Evolutionary conservation across 2,888 invertebrate genomes (phyloP).

Genomic region (Bimastos eiseni): DNA sequence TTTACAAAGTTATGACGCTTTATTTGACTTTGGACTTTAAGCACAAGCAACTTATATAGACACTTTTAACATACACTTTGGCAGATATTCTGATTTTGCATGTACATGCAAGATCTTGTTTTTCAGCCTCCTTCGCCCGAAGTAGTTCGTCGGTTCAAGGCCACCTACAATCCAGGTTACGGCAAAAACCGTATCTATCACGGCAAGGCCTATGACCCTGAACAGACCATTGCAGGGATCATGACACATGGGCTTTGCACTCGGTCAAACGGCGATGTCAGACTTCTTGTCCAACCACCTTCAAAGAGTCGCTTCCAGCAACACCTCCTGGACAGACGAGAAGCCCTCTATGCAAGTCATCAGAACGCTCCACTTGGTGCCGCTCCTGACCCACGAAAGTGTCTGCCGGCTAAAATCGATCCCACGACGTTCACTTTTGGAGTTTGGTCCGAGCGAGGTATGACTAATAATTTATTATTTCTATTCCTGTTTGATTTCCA

Average conservation of each 20-base stretch:
- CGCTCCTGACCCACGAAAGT: conserved; percentile 52
- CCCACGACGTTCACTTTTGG: conserved; percentile 55
- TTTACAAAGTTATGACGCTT: not conserved
- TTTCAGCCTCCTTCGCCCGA: conserved; percentile 43
- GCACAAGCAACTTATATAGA: not conserved
- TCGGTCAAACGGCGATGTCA: conserved; percentile 51
- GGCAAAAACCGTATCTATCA: conserved; percentile 58
- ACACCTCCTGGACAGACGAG: conserved; percentile 51
- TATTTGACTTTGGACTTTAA: not conserved
- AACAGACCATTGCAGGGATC: conserved; percentile 55
- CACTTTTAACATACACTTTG: not conserved
- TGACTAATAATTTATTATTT: too few relatives aligned
- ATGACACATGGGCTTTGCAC: conserved; percentile 58
- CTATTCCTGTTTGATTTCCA: too few relatives aligned
- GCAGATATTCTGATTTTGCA: not conserved
- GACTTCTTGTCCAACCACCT: conserved; percentile 54
- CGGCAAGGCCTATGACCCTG: conserved; percentile 59
- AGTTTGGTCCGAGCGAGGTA: conserved; percentile 55
- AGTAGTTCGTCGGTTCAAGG: conserved; percentile 55
- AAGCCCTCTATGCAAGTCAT: conserved; percentile 53
- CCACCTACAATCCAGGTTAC: conserved; percentile 55
- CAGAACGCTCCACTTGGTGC: conserved; percentile 54
- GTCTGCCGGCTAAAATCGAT: conserved; percentile 52
- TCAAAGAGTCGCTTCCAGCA: conserved; percentile 57
- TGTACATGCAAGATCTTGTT: not conserved